Conservation (phyloP, 2,797 vertebrate species). For the Perodicticus potto region DNA sequence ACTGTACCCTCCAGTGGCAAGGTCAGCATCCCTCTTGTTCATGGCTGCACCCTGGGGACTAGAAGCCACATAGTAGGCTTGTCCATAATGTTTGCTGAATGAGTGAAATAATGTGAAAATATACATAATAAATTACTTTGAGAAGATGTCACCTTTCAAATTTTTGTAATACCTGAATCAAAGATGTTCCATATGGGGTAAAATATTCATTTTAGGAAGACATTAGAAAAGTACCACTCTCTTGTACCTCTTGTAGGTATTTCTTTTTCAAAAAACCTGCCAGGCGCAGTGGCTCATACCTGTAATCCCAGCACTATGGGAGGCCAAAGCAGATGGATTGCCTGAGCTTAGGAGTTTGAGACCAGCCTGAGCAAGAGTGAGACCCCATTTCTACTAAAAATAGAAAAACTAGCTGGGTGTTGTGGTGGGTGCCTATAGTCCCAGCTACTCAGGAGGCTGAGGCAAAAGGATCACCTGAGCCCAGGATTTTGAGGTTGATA, state of each 20-base stretch:
- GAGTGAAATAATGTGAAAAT: slow-evolving; percentile 18
- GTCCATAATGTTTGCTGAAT: neutral
- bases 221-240: slow-evolving; percentile 9
- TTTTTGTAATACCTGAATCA: slow-evolving; percentile 34
- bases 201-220: slow-evolving; percentile 32
- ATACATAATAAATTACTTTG: slow-evolving; percentile 35
- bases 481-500: too few species aligned
- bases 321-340: too few species aligned
- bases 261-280: neutral
- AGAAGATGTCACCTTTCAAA: slow-evolving; percentile 23
- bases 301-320: too few species aligned
- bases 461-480: too few species aligned
- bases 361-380: too few species aligned
- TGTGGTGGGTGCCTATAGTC: too few species aligned
- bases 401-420: too few species aligned
- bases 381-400: too few species aligned
- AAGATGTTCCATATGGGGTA: neutral
- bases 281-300: too few species aligned
- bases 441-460: too few species aligned
- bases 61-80: neutral
- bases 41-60: neutral
- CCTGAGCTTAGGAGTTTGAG: too few species aligned
- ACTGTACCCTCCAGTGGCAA: neutral
- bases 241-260: neutral
- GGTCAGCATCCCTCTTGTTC: neutral